These are phyloP conservation scores for Vombatus ursinus DNA, from an alignment of 2,113 vertebrate genomes.

Conservation along the genomic window DNA sequence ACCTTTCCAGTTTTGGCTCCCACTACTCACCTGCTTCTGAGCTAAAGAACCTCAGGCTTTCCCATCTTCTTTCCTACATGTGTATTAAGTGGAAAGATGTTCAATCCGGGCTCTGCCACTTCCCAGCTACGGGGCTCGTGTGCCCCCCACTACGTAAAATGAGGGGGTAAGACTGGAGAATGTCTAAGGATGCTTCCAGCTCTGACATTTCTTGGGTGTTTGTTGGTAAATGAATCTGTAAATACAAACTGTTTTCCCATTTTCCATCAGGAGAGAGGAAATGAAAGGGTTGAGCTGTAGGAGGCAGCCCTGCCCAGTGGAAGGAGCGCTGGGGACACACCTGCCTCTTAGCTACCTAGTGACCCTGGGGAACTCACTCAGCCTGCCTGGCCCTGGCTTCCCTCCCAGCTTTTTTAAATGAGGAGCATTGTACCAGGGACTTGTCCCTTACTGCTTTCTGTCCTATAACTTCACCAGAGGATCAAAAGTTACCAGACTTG, in stretches of 20 bases:
- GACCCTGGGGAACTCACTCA: too few relatives aligned
- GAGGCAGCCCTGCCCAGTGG: neutral
- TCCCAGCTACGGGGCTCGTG: neutral
- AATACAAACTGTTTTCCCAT: neutral
- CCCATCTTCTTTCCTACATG: neutral
- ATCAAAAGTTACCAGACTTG: neutral
- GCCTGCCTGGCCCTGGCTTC: accelerated
- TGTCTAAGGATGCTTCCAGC: neutral
- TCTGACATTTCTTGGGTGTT: neutral
- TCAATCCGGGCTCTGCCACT: neutral
- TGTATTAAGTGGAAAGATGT: neutral
- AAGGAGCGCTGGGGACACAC: neutral
- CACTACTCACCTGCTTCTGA: neutral
- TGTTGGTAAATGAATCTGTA: neutral
- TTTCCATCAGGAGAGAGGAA: neutral
- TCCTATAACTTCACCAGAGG: neutral
- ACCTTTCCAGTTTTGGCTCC: neutral
- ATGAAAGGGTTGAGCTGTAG: neutral
- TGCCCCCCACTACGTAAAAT: neutral
- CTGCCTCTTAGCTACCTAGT: neutral
- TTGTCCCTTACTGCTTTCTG: neutral
- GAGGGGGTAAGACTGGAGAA: neutral
- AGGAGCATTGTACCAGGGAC: neutral
- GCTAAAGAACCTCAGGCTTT: too few relatives aligned
- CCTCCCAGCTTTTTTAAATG: neutral